phyloP scores from a whole-genome alignment of 2,797 vertebrate species.

The Fistularia tabacaria region DNA sequence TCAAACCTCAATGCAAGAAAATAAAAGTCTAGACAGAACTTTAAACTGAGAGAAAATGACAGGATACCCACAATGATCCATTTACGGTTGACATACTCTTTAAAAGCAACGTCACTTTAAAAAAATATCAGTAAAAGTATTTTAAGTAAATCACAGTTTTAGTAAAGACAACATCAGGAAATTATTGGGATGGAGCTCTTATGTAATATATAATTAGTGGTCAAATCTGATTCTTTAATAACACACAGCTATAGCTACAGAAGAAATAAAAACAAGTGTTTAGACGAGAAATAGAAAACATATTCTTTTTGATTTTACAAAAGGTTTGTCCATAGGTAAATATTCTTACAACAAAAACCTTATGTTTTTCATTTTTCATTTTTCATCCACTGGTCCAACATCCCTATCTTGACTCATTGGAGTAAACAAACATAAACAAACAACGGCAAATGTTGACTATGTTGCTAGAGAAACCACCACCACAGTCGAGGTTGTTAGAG shows the following conservation, averaged over 20 bases:
- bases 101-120: slow-evolving; percentile 12
- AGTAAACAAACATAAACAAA: slow-evolving; percentile 25
- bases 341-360: not conserved
- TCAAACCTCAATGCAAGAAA: slow-evolving; percentile 23
- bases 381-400: not conserved
- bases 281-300: not conserved
- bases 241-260: slow-evolving; percentile 17
- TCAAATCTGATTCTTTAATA: slow-evolving; percentile 41
- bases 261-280: slow-evolving; percentile 29
- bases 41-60: slow-evolving; percentile 26
- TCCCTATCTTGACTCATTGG: not conserved
- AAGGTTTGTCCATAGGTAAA: not conserved
- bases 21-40: slow-evolving; percentile 29
- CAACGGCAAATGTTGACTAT: slow-evolving; percentile 2
- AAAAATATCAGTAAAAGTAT: slow-evolving; percentile 25
- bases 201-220: slow-evolving; percentile 41
- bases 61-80: slow-evolving; percentile 20
- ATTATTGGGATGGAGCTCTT: slow-evolving; percentile 11
- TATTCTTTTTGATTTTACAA: slow-evolving; percentile 5
- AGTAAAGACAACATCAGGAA: slow-evolving; percentile 17
- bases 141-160: slow-evolving; percentile 38
- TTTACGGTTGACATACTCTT: slow-evolving; percentile 16
- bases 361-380: not conserved
- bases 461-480: slow-evolving; percentile 56
- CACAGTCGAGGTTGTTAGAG: slow-evolving; percentile 52